Percentiles rank a stretch among this genome's conserved stretches.
These are phyloP conservation scores for Drosophila persimilis DNA, from an alignment of 1,140 invertebrate species.

Conservation along the genomic window DNA sequence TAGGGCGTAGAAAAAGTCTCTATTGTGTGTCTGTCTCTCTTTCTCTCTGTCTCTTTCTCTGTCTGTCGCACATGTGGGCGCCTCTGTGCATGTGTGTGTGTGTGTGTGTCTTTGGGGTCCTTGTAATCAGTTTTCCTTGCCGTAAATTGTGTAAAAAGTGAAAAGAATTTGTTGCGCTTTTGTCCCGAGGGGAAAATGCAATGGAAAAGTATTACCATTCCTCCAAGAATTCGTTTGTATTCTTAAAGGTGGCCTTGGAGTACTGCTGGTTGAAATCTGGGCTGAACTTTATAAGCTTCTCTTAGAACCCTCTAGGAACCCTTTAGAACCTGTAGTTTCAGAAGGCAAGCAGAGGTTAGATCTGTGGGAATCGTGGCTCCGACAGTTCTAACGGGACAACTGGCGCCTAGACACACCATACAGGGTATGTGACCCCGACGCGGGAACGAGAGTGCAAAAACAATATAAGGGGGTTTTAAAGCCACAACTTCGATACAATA, in stretches of 20 bases:
- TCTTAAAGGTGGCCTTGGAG: not conserved
- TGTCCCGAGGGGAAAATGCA: not conserved
- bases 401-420: too few relatives aligned
- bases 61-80: conserved; percentile 10
- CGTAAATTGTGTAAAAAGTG: conserved; percentile 56
- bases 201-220: not conserved
- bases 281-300: not conserved
- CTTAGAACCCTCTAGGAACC: too few relatives aligned
- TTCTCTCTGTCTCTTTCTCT: conserved; percentile 32
- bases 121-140: conserved; percentile 40
- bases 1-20: conserved; percentile 31
- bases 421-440: too few relatives aligned
- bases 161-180: conserved; percentile 52
- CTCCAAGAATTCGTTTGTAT: not conserved
- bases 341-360: too few relatives aligned
- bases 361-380: too few relatives aligned
- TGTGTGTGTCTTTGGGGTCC: conserved; percentile 10
- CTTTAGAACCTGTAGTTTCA: too few relatives aligned
- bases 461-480: too few relatives aligned
- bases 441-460: too few relatives aligned
- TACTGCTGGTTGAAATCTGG: not conserved
- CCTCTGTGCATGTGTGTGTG: not conserved
- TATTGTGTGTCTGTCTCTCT: conserved; percentile 27
- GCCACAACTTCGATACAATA: too few relatives aligned
- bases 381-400: too few relatives aligned